Conservation (phyloP, 2,888 invertebrate genomes). For the Napeogenes sylphis region DNA sequence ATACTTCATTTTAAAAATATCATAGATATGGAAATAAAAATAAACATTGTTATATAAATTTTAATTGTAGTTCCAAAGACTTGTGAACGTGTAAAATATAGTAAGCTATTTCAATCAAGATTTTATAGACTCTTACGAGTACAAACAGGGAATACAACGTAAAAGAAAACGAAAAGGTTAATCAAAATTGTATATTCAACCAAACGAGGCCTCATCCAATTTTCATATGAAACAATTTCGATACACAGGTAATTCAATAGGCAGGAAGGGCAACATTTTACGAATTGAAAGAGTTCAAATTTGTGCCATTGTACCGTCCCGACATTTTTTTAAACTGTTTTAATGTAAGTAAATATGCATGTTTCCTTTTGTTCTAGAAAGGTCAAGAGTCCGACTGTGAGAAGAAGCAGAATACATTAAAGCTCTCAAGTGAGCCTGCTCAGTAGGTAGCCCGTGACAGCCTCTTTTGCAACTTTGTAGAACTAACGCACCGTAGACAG, state of each 20-base stretch:
- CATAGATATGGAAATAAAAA: slow-evolving; percentile 1
- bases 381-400: slow-evolving; percentile 58
- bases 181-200: slow-evolving; percentile 26
- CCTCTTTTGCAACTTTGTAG: slow-evolving; percentile 62
- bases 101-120: slow-evolving; percentile 7
- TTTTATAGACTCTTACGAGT: slow-evolving; percentile 11
- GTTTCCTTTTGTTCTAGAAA: slow-evolving; percentile 73
- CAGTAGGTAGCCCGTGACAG: slow-evolving; percentile 50
- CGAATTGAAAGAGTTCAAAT: slow-evolving; percentile 58
- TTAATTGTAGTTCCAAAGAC: neutral
- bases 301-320: slow-evolving; percentile 49
- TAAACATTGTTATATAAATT: neutral
- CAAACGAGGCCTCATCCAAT: slow-evolving; percentile 20
- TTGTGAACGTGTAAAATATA: neutral
- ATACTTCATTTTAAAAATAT: too few species aligned
- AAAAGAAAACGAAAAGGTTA: slow-evolving; percentile 16
- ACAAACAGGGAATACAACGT: slow-evolving; percentile 15
- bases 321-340: slow-evolving; percentile 71
- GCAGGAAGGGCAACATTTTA: slow-evolving; percentile 27
- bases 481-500: slow-evolving; percentile 62
- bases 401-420: slow-evolving; percentile 62
- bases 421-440: slow-evolving; percentile 52
- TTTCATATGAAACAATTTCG: slow-evolving; percentile 28
- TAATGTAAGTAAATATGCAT: slow-evolving; percentile 68
- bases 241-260: slow-evolving; percentile 27